Conservation (phyloP, 2,797 vertebrate species). For the Allobates femoralis region DNA sequence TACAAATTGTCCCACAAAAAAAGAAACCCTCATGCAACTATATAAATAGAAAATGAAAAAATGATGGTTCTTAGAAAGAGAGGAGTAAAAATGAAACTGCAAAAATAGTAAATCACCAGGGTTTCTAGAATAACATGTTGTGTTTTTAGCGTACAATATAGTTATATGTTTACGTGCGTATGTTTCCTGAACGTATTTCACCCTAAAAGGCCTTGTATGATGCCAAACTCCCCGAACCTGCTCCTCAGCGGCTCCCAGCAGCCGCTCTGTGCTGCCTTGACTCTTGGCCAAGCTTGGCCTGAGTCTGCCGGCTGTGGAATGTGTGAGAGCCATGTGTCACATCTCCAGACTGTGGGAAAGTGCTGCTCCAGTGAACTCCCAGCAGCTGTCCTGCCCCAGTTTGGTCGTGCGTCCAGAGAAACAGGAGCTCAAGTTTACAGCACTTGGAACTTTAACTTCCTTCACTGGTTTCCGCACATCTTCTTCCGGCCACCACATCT, state of each 20-base stretch:
- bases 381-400: constrained; percentile 86
- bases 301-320: constrained; percentile 90
- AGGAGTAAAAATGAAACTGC: no score
- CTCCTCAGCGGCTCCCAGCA: constrained; percentile 66
- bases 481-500: constrained; percentile 66
- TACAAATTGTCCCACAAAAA: no score
- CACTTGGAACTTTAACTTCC: constrained; percentile 81
- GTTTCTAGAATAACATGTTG: no score
- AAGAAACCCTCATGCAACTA: no score
- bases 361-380: constrained; percentile 92
- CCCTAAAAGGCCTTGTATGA: constrained; percentile 39
- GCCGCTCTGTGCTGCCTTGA: constrained; percentile 75
- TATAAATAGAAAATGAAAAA: no score
- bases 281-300: constrained; percentile 79
- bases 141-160: not conserved
- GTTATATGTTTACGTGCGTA: constrained; percentile 30
- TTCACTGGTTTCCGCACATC: constrained; percentile 75
- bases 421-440: constrained; percentile 81
- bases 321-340: constrained; percentile 98
- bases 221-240: constrained; percentile 40
- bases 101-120: no score
- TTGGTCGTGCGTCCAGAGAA: constrained; percentile 81
- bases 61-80: no score
- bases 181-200: constrained; percentile 24
- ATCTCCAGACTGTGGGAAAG: constrained; percentile 99